These are phyloP conservation scores for Daboia siamensis DNA, from an alignment of 2,113 vertebrate genomes.

Conservation along the genomic window DNA sequence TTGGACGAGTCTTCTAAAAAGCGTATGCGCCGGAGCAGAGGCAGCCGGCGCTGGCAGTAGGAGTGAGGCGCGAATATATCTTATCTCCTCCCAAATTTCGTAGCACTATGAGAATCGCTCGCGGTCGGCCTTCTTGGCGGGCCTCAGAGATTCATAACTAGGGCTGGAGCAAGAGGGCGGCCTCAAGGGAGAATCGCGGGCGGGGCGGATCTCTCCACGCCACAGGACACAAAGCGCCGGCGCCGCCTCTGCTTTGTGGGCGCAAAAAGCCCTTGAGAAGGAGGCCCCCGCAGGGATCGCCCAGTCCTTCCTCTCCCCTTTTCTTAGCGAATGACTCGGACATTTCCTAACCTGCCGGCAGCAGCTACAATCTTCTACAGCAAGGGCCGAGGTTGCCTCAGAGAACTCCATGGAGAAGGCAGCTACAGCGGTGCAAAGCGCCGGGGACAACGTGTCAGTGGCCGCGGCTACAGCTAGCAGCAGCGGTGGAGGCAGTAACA, in stretches of 20 bases:
- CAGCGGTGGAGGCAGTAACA: conserved; percentile 47
- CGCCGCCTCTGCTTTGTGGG: background rate
- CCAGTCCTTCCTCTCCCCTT: conserved; percentile 53
- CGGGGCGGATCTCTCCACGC: background rate
- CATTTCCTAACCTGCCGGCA: conserved; percentile 43
- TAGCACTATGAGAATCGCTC: background rate
- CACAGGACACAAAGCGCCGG: background rate
- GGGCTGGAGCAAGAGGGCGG: background rate
- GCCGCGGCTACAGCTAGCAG: conserved; percentile 36
- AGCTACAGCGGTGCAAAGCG: conserved; percentile 37
- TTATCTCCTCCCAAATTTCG: background rate
- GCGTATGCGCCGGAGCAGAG: background rate
- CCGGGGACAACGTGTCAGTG: background rate
- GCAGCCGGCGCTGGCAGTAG: background rate
- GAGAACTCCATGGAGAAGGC: conserved; percentile 65
- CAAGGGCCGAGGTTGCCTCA: conserved; percentile 38
- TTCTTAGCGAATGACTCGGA: conserved; percentile 63
- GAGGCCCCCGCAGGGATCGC: conserved; percentile 1
- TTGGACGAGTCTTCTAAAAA: background rate
- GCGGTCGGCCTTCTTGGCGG: background rate
- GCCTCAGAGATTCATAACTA: background rate
- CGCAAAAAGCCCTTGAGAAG: conserved; percentile 13
- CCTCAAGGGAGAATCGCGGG: background rate
- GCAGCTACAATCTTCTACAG: conserved; percentile 37
- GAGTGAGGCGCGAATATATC: background rate